Percentiles rank a stretch among this genome's conserved stretches.
Conservation (phyloP, 2,888 invertebrate genomes). For the Erebia ligea region DNA sequence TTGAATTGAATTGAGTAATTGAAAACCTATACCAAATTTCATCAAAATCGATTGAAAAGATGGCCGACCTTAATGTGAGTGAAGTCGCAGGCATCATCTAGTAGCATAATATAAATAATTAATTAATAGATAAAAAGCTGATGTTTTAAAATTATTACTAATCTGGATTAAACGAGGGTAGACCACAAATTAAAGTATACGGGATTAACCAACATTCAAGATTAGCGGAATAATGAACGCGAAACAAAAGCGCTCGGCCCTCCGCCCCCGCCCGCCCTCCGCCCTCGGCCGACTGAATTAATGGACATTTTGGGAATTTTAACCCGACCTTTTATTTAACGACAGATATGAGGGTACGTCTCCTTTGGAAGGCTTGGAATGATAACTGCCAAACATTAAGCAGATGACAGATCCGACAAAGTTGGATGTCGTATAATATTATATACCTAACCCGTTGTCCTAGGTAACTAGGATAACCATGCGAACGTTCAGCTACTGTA, state of each 20-base stretch:
- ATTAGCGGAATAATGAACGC: conserved; percentile 36
- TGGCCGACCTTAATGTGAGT: too few relatives aligned
- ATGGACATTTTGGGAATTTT: conserved; percentile 27
- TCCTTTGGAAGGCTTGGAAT: conserved; percentile 11
- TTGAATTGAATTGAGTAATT: too few relatives aligned
- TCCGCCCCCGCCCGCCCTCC: neutral
- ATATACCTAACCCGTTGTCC: too few relatives aligned
- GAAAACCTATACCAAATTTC: too few relatives aligned
- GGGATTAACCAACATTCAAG: conserved; percentile 30
- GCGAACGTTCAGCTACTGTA: too few relatives aligned
- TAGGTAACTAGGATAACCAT: too few relatives aligned
- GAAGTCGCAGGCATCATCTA: neutral
- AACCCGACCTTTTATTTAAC: conserved; percentile 25
- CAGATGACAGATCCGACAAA: neutral
- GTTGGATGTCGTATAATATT: neutral
- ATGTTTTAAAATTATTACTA: conserved; percentile 1
- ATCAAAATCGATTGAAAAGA: too few relatives aligned
- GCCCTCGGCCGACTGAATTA: conserved; percentile 17
- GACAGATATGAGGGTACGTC: conserved; percentile 19
- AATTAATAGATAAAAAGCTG: neutral
- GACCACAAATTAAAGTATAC: conserved; percentile 25
- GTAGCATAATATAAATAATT: neutral
- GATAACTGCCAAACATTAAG: conserved; percentile 18
- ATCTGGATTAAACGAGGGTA: neutral
- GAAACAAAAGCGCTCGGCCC: conserved; percentile 29